Evolutionary conservation across 2,888 invertebrate genomes (phyloP).

Genomic region (Epirrhoe tristata): DNA sequence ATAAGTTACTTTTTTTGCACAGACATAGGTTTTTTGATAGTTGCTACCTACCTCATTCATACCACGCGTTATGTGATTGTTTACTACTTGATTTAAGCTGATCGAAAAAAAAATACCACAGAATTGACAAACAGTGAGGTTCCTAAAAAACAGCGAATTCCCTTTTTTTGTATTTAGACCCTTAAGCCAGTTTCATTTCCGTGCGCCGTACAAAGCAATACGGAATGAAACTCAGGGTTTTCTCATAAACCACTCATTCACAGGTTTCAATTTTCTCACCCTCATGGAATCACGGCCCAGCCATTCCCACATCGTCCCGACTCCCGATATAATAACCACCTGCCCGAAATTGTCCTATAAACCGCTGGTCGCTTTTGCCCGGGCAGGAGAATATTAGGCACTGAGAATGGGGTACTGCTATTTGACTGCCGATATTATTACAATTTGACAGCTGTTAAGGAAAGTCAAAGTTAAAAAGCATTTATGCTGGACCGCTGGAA

Average conservation of each 20-base stretch:
- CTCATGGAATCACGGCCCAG: constrained; percentile 12
- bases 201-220: not conserved
- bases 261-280: constrained; percentile 14
- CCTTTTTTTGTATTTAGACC: not conserved
- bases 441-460: too few relatives aligned
- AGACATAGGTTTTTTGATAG: too few relatives aligned
- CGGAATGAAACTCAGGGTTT: not conserved
- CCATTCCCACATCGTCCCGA: constrained; percentile 32
- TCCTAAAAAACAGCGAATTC: too few relatives aligned
- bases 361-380: constrained; percentile 39
- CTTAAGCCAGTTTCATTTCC: not conserved
- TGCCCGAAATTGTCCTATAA: constrained; percentile 42
- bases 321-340: constrained; percentile 49
- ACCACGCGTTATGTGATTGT: too few relatives aligned
- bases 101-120: too few relatives aligned
- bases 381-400: constrained; percentile 14
- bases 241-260: not conserved
- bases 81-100: too few relatives aligned
- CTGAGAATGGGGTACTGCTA: not conserved
- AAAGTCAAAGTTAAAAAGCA: too few relatives aligned
- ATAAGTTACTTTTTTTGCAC: too few relatives aligned
- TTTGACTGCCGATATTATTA: too few relatives aligned
- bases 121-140: too few relatives aligned
- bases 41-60: too few relatives aligned
- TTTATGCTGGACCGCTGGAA: too few relatives aligned